Evolutionary conservation across 1,140 invertebrate species (phyloP).

Genomic region (Ceratina australensis): DNA sequence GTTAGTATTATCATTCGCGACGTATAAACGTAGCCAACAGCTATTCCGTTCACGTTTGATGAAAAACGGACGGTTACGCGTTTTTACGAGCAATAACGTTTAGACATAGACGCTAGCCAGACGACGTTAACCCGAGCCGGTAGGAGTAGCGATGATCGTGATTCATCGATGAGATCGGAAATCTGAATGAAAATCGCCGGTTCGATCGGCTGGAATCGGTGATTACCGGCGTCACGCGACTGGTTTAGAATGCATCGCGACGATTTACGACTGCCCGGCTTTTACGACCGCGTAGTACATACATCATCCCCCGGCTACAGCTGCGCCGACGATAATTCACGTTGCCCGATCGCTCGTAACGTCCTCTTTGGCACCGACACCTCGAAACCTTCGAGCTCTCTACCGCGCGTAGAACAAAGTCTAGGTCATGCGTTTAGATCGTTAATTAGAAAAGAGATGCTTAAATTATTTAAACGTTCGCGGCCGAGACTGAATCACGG

Average conservation of each 20-base stretch:
- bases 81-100: conserved; percentile 42
- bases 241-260: conserved; percentile 26
- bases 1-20: no score
- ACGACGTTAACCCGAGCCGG: neutral
- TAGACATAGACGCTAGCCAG: conserved; percentile 38
- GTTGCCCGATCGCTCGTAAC: neutral
- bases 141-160: neutral
- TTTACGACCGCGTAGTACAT: conserved; percentile 39
- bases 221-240: conserved; percentile 26
- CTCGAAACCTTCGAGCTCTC: neutral
- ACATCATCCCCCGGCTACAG: neutral
- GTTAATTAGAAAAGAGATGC: no score
- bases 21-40: no score
- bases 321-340: conserved; percentile 26
- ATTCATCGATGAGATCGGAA: conserved; percentile 34
- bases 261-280: conserved; percentile 28
- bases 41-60: no score
- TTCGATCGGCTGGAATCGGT: conserved; percentile 18
- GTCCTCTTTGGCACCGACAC: neutral
- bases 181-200: conserved; percentile 27
- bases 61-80: neutral
- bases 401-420: no score
- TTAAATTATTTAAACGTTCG: no score
- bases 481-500: neutral
- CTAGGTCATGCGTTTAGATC: no score